Conservation (phyloP, 2,797 vertebrate genomes). For the Atherinosoma microstoma region DNA sequence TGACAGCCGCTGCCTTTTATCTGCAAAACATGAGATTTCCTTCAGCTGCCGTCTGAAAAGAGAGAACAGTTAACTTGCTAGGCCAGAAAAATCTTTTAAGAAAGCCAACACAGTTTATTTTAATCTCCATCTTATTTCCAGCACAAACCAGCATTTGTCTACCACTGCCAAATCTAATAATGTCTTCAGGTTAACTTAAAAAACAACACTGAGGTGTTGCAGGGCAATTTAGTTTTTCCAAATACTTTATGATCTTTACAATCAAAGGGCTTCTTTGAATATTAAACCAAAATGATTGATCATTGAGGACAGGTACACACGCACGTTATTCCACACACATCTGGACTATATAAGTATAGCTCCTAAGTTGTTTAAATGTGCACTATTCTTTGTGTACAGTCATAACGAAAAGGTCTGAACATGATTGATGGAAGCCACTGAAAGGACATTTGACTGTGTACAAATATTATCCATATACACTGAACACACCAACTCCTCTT, state of each 20-base stretch:
- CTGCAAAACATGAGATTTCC: neutral
- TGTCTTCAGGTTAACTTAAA: conserved; percentile 35
- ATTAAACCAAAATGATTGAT: conserved; percentile 55
- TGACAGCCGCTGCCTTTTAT: neutral
- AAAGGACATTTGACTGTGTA: neutral
- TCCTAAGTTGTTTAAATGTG: neutral
- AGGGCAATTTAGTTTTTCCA: neutral
- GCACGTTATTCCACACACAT: conserved; percentile 6
- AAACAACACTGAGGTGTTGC: conserved; percentile 8
- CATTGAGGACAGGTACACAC: conserved; percentile 30
- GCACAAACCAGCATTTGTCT: conserved; percentile 8
- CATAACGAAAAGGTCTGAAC: conserved; percentile 1
- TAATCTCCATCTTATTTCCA: neutral
- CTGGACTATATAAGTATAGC: neutral
- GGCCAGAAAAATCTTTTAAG: neutral
- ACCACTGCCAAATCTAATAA: conserved; percentile 32
- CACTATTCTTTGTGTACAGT: neutral
- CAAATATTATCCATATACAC: conserved; percentile 13
- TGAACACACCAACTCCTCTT: conserved; percentile 19
- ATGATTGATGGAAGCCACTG: neutral
- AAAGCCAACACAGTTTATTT: neutral
- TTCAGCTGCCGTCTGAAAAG: conserved; percentile 9
- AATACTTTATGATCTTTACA: conserved; percentile 31
- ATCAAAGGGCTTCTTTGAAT: conserved; percentile 69
- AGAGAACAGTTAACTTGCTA: neutral